Conservation (phyloP, 2,797 vertebrate genomes). For the Mastacembelus armatus region DNA sequence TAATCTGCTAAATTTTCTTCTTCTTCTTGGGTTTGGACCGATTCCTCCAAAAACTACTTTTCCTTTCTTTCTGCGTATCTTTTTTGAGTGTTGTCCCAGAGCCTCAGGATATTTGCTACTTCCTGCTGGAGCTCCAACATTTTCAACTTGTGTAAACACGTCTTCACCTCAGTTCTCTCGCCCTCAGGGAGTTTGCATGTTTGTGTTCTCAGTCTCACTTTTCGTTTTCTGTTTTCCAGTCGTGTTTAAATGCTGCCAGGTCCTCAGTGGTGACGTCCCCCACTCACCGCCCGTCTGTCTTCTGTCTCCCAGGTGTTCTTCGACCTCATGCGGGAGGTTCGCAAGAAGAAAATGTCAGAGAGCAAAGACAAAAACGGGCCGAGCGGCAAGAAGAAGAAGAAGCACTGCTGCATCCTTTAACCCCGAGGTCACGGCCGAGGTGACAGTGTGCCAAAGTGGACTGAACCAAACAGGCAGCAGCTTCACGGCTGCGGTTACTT, state of each 20-base stretch:
- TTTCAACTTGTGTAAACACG: neutral
- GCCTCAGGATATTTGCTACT: neutral
- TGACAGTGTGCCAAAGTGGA: conserved; percentile 8
- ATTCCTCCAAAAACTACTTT: too few relatives aligned
- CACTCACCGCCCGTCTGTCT: neutral
- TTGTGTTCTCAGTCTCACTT: neutral
- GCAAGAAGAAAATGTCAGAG: conserved; percentile 95
- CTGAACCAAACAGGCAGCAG: neutral
- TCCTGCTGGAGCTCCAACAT: neutral
- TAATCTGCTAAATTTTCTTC: too few relatives aligned
- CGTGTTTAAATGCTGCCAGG: too few relatives aligned
- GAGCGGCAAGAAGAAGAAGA: conserved; percentile 94
- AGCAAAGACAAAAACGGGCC: conserved; percentile 95
- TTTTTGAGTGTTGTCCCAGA: neutral
- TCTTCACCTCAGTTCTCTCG: neutral
- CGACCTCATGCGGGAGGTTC: conserved; percentile 96
- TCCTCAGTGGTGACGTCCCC: neutral
- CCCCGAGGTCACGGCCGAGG: neutral
- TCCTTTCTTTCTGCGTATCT: too few relatives aligned
- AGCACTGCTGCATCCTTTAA: conserved; percentile 91
- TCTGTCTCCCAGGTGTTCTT: conserved; percentile 90
- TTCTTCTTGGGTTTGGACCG: too few relatives aligned
- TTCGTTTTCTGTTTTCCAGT: neutral
- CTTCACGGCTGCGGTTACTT: neutral
- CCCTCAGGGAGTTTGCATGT: neutral